A percentile compares a stretch with the other conserved stretches of the same genome.
Evolutionary conservation across 2,797 vertebrate species (phyloP).

Genomic region (Tragelaphus eurycerus): DNA sequence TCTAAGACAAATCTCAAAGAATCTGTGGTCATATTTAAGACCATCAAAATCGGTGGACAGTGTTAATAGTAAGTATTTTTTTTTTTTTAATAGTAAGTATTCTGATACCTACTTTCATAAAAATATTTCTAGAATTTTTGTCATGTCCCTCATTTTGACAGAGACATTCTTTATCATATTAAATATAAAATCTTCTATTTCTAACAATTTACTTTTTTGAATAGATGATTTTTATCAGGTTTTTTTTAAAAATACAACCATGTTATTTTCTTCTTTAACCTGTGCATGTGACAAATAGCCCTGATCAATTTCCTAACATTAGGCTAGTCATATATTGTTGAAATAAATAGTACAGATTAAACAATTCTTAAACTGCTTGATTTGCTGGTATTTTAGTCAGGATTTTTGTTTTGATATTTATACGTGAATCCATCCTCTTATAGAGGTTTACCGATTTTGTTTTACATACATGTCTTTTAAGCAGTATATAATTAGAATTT

Average conservation of each 20-base stretch:
- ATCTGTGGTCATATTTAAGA: not conserved
- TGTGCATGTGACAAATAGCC: not conserved
- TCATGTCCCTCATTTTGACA: not conserved
- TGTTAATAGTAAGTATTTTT: not conserved
- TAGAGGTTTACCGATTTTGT: not conserved
- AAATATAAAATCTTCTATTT: not conserved
- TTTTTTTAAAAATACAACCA: not conserved
- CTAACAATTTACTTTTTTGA: not conserved
- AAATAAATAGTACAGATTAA: not conserved
- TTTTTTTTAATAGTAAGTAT: not conserved
- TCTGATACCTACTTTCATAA: not conserved
- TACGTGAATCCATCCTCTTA: not conserved
- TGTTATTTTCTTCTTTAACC: not conserved
- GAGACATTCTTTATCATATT: not conserved
- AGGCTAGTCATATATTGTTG: constrained; percentile 1
- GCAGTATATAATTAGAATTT: not conserved
- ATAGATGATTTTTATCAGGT: not conserved
- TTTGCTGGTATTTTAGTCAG: not conserved
- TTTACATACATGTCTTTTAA: not conserved
- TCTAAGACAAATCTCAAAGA: not conserved
- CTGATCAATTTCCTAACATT: not conserved
- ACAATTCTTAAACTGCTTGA: not conserved
- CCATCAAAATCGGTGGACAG: not conserved
- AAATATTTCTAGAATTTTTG: not conserved
- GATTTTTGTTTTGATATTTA: constrained; percentile 11